Evolutionary conservation across 2,797 vertebrate genomes (phyloP), one percentile per base, ranked within the genome.

Genomic region (Loriculus beryllinus): DNA sequence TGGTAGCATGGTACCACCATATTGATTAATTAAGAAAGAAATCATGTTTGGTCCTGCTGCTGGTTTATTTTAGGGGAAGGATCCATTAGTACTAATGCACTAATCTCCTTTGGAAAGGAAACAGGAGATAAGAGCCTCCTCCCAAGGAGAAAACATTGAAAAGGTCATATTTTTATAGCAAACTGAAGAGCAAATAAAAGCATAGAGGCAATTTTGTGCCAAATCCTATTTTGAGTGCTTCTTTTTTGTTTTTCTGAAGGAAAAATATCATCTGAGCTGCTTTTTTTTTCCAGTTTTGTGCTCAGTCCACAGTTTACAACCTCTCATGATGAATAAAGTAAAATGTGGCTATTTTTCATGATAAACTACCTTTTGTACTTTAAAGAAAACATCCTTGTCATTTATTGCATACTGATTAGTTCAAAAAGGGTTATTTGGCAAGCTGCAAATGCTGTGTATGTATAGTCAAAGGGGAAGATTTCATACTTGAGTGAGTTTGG

Each of bases 131-230:
- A 94, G 80, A 88, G 51, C 64, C 70, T 96, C 6, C 7, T 91
- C 56, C 47, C 77, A 91, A 94, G 87, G 92, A 95, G 91, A 94
- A 94, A 96, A 92, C 63, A 84, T 31, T 82, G 54, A 65, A 95
- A 96, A 96, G 94, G 93, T 96, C 95, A 91, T 82, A 90, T 92
- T 95, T 91, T 88, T 91, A 93, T 67, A 96, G 93, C 72, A 88
- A 87, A 95, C 54, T 68, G 63, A 79, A 93, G 39, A 97, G 72
- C 69, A 94, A 95, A 95, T 82, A 63, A 12, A 90, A 88, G 82
- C 69, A 91, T 8, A 57, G 49, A 76, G 54, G 47, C 62, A 88
- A 65, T 90, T 83, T 88, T 83, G 54, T 92, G 91, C 91, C 95
- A 91, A 88, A 86, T 87, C 59, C 82, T 93, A 67, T 92, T 96